Evolutionary conservation across 2,888 invertebrate species (phyloP).

Genomic region (Fissipunctia ypsillon): DNA sequence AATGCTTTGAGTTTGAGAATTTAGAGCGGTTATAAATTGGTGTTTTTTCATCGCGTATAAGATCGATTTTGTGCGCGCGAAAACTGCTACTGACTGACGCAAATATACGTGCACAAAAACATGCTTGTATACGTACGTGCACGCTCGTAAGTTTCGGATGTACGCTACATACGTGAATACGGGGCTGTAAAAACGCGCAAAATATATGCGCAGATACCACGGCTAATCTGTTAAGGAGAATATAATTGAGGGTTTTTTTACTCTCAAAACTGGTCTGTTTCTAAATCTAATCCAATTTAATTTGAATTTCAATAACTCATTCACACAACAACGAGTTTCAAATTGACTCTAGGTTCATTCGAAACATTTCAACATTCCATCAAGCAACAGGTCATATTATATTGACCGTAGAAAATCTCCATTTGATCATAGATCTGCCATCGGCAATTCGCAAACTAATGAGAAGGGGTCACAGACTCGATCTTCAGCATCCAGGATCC

Average conservation of each 20-base stretch:
- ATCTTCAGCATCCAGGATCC: neutral
- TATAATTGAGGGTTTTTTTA: too few relatives aligned
- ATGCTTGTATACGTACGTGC: neutral
- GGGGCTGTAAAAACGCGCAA: neutral
- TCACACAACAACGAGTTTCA: too few relatives aligned
- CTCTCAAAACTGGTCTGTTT: too few relatives aligned
- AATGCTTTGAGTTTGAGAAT: too few relatives aligned
- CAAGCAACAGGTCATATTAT: neutral
- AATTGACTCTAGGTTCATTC: too few relatives aligned
- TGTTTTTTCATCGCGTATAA: neutral
- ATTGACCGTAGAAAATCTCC: constrained; percentile 19
- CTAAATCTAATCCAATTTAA: too few relatives aligned
- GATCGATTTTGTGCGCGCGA: neutral
- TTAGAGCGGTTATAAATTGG: neutral
- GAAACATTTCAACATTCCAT: neutral
- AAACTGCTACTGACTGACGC: neutral
- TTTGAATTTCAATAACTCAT: too few relatives aligned
- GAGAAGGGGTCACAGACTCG: constrained; percentile 20
- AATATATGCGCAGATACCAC: neutral
- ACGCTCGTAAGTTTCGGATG: neutral
- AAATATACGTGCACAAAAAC: neutral
- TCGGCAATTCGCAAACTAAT: constrained; percentile 8
- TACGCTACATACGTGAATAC: too few relatives aligned
- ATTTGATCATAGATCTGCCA: constrained; percentile 42
- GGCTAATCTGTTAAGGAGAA: too few relatives aligned